Evolutionary conservation across 2,797 vertebrate genomes (phyloP).

Genomic region (Phoebastria nigripes): DNA sequence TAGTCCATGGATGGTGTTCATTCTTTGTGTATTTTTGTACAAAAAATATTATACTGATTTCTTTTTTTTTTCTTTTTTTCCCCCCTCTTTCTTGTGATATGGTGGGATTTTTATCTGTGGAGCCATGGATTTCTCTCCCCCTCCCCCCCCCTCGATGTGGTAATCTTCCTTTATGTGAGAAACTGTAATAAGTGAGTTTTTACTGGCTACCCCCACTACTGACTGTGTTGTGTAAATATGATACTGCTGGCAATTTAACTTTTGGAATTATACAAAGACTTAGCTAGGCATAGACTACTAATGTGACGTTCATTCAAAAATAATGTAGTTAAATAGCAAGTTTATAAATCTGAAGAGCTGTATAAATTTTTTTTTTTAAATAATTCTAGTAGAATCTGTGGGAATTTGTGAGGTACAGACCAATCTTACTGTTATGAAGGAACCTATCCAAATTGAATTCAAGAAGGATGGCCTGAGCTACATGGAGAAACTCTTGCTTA

Average conservation of each 20-base stretch:
- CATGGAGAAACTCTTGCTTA: slow-evolving; percentile 90
- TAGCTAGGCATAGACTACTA: neutral
- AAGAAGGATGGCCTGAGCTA: slow-evolving; percentile 81
- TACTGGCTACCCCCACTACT: neutral
- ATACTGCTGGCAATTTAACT: neutral
- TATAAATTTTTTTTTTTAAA: neutral
- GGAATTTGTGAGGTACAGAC: slow-evolving; percentile 74
- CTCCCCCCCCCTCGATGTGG: neutral
- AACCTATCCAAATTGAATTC: slow-evolving; percentile 83
- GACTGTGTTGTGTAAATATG: neutral
- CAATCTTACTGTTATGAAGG: slow-evolving; percentile 47
- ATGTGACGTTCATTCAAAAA: neutral
- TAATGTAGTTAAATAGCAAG: neutral
- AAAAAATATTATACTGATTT: neutral
- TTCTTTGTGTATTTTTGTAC: neutral
- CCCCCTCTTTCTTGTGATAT: neutral
- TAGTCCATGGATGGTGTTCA: neutral
- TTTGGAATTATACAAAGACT: neutral
- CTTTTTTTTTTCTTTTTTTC: fast-evolving
- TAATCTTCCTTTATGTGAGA: neutral
- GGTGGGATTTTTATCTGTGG: neutral
- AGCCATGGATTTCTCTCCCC: neutral
- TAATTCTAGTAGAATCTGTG: slow-evolving; percentile 47
- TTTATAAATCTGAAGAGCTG: neutral
- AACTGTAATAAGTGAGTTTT: neutral